Conservation (phyloP, 2,113 vertebrate species). For the Lepus europaeus region DNA sequence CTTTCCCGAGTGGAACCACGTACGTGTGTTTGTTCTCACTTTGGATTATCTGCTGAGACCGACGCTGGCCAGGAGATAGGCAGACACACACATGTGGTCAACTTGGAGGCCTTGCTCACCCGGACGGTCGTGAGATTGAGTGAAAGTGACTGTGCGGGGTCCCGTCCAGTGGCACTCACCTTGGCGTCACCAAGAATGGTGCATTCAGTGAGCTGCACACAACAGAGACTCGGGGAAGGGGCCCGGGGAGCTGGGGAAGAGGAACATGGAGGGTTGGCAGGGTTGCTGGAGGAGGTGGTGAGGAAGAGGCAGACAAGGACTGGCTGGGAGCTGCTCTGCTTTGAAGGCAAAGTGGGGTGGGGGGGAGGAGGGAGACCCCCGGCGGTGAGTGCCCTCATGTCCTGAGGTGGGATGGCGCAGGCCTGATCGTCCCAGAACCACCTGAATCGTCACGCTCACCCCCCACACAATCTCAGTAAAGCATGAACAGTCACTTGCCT, state of each 20-base stretch:
- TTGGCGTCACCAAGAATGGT: too few species aligned
- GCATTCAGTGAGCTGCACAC: too few species aligned
- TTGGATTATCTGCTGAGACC: neutral
- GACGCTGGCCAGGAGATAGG: neutral
- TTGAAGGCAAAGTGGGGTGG: neutral
- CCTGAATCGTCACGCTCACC: fast-evolving
- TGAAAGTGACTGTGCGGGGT: fast-evolving
- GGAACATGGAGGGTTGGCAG: fast-evolving
- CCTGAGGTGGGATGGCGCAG: neutral
- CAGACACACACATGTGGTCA: fast-evolving
- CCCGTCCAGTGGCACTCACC: neutral
- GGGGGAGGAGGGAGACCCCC: neutral
- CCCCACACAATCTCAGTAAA: fast-evolving
- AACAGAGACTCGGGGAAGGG: neutral
- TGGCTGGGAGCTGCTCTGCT: neutral
- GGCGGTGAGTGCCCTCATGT: fast-evolving
- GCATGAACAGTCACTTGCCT: neutral
- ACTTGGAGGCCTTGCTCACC: neutral
- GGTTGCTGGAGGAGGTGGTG: neutral
- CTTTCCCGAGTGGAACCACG: too few species aligned
- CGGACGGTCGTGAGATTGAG: neutral
- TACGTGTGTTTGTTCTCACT: neutral
- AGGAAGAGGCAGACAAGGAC: too few species aligned
- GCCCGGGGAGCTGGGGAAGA: fast-evolving
- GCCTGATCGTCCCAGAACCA: fast-evolving